Base-by-base conservation (phyloP, 2,113 vertebrate species). In the Aspidoscelis tigris region DNA sequence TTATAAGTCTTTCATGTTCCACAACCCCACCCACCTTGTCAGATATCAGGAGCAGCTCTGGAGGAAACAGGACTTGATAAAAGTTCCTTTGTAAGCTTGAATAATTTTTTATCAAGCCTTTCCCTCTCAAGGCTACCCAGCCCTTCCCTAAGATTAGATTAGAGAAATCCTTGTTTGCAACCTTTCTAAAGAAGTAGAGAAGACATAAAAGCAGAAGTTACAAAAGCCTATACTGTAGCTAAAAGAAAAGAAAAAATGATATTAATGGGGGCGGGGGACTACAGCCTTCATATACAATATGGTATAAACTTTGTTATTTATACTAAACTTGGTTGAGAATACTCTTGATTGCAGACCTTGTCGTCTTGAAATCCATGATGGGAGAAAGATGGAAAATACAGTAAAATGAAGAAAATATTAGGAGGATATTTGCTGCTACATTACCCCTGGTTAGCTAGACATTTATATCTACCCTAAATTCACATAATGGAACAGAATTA, bases 81-180 rank as follows among this genome's bases (percentile, higher is more conserved):
- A 84, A 33, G 83, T 82, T 72, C 76, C 76, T 84, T 86, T 80
- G 78, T 86, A 87, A 79, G 41, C 74, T 43, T 72, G 44, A 83
- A 88, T 79, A 87, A 78, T 84, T 92, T 61, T 80, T 92, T 94
- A 94, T 90, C 93, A 91, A 66, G 53, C 18, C 78, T 75, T 93
- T 91, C 85, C 88, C 68, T 87, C 88, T 89, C 65, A 20, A 87
- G 94, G 73, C 75, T 7, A 3, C 72, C 84, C 78, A 86, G 26
- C 87, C 80, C 80, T 93, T 91, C 87, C 88, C 82, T 84, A 44
- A 18, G 73, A 84, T 84, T 93, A 18, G 73, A 84, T 84, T 93
- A 69, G 84, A 85, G 53, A 80, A 89, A 87, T 80, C 80, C 47
- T 47, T 72, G 12, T 79, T 83, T 74, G 21, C 61, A 66, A 61